Evolutionary conservation across 2,797 vertebrate species (phyloP), one percentile per base, ranked within the genome.

Genomic region (Xiphophorus birchmanni): DNA sequence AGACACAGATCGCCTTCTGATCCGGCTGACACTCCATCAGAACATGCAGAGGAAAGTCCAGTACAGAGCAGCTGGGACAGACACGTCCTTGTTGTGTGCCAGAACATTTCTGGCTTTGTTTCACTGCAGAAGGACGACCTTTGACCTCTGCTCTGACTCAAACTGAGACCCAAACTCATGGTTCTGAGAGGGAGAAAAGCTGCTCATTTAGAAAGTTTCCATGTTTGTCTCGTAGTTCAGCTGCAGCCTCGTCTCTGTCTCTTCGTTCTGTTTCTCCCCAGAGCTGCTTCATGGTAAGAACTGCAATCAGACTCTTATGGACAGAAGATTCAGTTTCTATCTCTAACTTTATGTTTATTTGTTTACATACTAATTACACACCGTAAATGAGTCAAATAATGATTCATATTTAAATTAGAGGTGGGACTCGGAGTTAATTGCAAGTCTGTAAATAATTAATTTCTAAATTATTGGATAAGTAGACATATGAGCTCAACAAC

Each of bases 261-360:
- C 75, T 69, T 87, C 47, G 37, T 76, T 84, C 73, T 75, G 77
- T 71, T 4, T 0, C 72, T 80, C 37, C 52, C 77, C 80, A 78
- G 72, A 42, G 5, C 8, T 32, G 26, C 82, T 86, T 42, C 74
- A 94, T 94, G 95, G 94, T 95, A 92, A 93, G 93, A 91, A 17
- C 44, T 78, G 79, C 18, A 52, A 83, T 82, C 87, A 79, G 32
- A 35, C 15, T 74, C 9, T 23, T 21, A 48, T 17, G 15, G 47
- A 48, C 47, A 17, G 15, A 45, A 45, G 4, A 48, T 17, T 47
- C 4, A 15, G 0, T 47, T 47, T 4, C 15, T 47, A 0, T 47
- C 3, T 47, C 4, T 10, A 42, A 18, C 65, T 21, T 4, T 12
- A 26, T 42, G 37, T 69, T 42, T 67, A 69, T 69, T 69, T 56